A percentile compares a stretch with the other conserved stretches of the same genome.
Evolutionary conservation across 2,113 vertebrate species (phyloP).

Genomic region (Lagopus muta): DNA sequence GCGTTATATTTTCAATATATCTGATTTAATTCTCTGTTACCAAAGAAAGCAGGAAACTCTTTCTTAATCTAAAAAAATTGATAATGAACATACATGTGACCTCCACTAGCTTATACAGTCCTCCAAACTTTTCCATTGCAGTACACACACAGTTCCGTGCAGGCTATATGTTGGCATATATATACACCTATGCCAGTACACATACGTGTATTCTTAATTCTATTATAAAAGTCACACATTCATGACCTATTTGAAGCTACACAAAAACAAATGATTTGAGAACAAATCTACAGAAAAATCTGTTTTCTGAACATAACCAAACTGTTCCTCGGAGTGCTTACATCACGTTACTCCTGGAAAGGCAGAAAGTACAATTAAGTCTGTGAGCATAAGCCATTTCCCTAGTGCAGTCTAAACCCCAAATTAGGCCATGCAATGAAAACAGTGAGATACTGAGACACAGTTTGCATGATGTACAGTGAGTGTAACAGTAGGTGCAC

Average conservation of each 20-base stretch:
- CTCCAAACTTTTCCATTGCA: neutral
- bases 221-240: neutral
- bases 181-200: neutral
- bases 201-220: neutral
- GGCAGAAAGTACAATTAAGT: neutral
- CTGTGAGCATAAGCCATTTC: neutral
- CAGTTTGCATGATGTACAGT: neutral
- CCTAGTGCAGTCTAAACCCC: neutral
- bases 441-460: neutral
- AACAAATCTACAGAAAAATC: neutral
- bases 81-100: neutral
- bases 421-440: neutral
- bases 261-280: neutral
- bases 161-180: neutral
- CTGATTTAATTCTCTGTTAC: neutral
- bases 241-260: neutral
- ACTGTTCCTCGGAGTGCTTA: constrained; percentile 27
- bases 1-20: neutral
- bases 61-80: neutral
- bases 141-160: neutral
- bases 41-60: neutral
- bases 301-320: constrained; percentile 9
- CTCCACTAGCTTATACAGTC: neutral
- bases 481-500: neutral
- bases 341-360: constrained; percentile 25